A percentile compares a stretch with the other conserved stretches of the same genome.
Evolutionary conservation across 2,888 invertebrate genomes (phyloP).

Genomic region (Chymomyza amoena): DNA sequence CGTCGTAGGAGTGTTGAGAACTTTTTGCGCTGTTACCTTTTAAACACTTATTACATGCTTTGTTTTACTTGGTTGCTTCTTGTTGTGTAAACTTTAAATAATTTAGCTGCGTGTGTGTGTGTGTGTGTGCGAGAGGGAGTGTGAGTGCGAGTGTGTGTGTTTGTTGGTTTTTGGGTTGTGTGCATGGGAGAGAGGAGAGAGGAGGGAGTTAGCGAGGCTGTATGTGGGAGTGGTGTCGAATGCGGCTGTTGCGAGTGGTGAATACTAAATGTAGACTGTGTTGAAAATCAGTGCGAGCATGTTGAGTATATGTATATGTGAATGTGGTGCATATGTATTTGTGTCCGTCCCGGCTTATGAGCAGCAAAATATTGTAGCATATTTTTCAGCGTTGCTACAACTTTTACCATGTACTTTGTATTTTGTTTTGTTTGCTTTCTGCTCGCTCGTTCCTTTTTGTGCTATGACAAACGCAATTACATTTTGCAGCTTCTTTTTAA

Average conservation of each 20-base stretch:
- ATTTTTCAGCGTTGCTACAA: constrained; percentile 49
- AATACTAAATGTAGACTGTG: constrained; percentile 58
- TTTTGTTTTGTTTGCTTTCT: background rate
- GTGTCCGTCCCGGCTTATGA: background rate
- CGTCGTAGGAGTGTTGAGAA: background rate
- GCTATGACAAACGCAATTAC: background rate
- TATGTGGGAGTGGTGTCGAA: background rate
- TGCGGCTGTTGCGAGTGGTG: constrained; percentile 54
- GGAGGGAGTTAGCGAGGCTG: background rate
- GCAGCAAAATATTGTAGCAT: constrained; percentile 46
- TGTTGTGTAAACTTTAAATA: constrained; percentile 61
- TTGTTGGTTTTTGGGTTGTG: background rate
- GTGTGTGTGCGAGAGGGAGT: constrained; percentile 1
- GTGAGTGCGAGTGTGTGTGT: constrained; percentile 3
- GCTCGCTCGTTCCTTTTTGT: background rate
- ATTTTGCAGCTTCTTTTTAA: background rate
- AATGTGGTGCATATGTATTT: constrained; percentile 11
- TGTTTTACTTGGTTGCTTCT: constrained; percentile 48
- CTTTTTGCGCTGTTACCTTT: constrained; percentile 38
- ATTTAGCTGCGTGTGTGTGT: constrained; percentile 36
- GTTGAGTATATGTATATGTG: constrained; percentile 35
- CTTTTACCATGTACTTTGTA: background rate
- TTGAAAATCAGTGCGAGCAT: constrained; percentile 42
- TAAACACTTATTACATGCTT: constrained; percentile 51
- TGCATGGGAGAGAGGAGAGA: background rate